phyloP scores from a whole-genome alignment of 2,797 vertebrate species.

The Martes flavigula region DNA sequence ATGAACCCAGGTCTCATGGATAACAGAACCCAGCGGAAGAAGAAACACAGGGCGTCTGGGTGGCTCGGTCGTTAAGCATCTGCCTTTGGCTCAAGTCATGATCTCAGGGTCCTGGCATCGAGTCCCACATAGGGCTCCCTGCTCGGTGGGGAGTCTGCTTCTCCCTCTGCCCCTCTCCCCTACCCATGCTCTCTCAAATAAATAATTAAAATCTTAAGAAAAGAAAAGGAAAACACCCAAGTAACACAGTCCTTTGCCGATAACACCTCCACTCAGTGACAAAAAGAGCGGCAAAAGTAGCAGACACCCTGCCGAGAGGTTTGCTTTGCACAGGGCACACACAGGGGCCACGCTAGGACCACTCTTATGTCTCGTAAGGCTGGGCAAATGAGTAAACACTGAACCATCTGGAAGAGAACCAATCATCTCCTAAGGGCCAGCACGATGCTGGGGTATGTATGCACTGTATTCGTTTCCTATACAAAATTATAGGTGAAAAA shows the following conservation, averaged over 20 bases:
- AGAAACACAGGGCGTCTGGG: no score
- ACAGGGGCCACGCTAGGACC: neutral
- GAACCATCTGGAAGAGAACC: neutral
- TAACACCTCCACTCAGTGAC: neutral
- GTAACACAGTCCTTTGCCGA: neutral
- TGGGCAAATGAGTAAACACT: neutral
- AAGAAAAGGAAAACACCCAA: neutral
- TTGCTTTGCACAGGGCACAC: neutral
- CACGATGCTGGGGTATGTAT: fast-evolving
- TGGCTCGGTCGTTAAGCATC: no score
- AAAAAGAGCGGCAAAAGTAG: neutral
- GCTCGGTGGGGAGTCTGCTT: no score
- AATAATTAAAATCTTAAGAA: no score
- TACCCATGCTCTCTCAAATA: no score
- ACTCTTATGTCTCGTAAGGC: neutral
- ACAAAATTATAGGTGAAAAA: neutral
- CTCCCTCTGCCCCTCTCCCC: no score
- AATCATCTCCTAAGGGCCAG: neutral
- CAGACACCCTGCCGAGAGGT: neutral
- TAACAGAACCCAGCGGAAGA: neutral
- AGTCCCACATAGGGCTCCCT: no score
- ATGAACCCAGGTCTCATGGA: neutral
- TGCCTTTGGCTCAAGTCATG: no score
- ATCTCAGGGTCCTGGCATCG: no score
- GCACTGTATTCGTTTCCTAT: no score